phyloP scores from a whole-genome alignment of 1,140 invertebrate genomes.

The Aphelenchoides fujianensis region DNA sequence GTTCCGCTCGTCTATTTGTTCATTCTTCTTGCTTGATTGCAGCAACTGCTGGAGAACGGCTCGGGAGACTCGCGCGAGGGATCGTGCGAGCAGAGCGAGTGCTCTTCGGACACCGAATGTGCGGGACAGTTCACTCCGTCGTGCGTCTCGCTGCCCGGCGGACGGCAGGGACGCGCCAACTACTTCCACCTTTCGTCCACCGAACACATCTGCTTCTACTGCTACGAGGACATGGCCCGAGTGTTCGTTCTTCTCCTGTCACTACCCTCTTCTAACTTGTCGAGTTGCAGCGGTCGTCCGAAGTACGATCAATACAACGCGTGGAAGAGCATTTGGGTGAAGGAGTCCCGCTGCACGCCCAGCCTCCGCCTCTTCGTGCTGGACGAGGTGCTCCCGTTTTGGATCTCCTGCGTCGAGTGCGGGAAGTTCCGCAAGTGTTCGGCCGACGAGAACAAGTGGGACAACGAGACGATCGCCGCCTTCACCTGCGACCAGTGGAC shows the following conservation, averaged over 20 bases:
- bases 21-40: too few relatives aligned
- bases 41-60: constrained; percentile 7
- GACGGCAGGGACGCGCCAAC: constrained; percentile 1
- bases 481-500: constrained; percentile 25
- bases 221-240: constrained; percentile 51
- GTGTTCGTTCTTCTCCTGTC: constrained; percentile 29
- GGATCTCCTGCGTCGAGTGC: constrained; percentile 63
- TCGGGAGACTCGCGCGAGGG: constrained; percentile 49
- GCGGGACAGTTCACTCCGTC: constrained; percentile 17
- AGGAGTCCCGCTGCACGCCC: constrained; percentile 47
- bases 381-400: constrained; percentile 63
- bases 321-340: constrained; percentile 49
- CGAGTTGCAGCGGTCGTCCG: constrained; percentile 43
- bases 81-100: constrained; percentile 49
- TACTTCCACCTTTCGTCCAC: constrained; percentile 49
- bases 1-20: too few relatives aligned
- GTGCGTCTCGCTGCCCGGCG: constrained; percentile 21
- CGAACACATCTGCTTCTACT: constrained; percentile 48
- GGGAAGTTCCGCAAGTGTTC: constrained; percentile 63
- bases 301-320: constrained; percentile 33
- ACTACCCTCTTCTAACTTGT: background rate
- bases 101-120: constrained; percentile 35
- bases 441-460: constrained; percentile 15
- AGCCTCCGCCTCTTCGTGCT: constrained; percentile 53
- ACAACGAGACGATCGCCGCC: constrained; percentile 20